These are phyloP conservation scores for Urocyon cinereoargenteus DNA, from an alignment of 2,797 vertebrate genomes.

Conservation along the genomic window DNA sequence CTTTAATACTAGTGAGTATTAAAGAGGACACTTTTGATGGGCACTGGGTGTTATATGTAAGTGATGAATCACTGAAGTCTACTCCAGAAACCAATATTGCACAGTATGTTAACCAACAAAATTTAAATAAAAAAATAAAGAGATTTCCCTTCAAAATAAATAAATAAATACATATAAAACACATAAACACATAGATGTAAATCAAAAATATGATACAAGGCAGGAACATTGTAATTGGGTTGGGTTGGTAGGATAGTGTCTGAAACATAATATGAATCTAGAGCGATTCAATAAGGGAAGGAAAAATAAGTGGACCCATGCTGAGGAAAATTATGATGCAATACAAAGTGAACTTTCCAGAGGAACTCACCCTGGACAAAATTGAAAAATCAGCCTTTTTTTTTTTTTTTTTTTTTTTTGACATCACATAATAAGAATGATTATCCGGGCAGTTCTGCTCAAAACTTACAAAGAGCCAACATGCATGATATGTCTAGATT, in stretches of 20 bases:
- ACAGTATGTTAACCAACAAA: not conserved
- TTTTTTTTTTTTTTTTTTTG: not conserved
- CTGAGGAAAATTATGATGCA: constrained; percentile 4
- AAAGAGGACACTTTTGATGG: not conserved
- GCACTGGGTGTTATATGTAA: not conserved
- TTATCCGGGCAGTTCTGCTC: not conserved
- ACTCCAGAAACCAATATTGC: not conserved
- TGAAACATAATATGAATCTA: not conserved
- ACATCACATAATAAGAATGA: not conserved
- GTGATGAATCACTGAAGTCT: not conserved
- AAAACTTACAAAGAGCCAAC: not conserved
- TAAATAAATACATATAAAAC: not conserved
- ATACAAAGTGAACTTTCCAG: not conserved
- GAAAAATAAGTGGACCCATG: not conserved
- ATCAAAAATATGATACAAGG: not conserved
- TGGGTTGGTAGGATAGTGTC: not conserved
- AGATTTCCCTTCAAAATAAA: not conserved
- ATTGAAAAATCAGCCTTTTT: not conserved
- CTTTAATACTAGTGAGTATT: not conserved
- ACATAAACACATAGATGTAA: not conserved
- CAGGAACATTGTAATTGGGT: not conserved
- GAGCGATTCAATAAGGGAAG: not conserved
- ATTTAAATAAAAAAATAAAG: not conserved
- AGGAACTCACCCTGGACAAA: not conserved
- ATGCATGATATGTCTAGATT: not conserved